A percentile compares a stretch with the other conserved stretches of the same genome.
Evolutionary conservation across 1,140 invertebrate genomes (phyloP).

Genomic region (Frieseomelitta varia): DNA sequence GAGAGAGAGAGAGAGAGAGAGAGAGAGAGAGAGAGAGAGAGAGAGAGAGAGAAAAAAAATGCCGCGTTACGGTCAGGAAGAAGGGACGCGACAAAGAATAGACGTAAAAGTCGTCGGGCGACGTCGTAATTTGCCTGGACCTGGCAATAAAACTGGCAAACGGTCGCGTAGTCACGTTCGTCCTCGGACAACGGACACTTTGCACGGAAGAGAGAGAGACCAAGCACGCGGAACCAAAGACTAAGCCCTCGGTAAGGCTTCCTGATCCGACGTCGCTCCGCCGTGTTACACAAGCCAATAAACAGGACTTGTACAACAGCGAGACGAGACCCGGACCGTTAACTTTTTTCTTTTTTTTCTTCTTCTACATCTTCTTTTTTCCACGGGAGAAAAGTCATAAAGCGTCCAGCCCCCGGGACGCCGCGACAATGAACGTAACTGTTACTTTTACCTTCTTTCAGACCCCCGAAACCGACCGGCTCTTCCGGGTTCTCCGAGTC

Average conservation of each 20-base stretch:
- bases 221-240: slow-evolving; percentile 46
- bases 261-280: slow-evolving; percentile 30
- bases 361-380: slow-evolving; percentile 2
- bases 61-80: no score
- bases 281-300: slow-evolving; percentile 39
- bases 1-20: no score
- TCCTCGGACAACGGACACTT: slow-evolving; percentile 55
- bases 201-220: slow-evolving; percentile 45
- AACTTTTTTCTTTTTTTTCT: slow-evolving; percentile 57
- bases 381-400: slow-evolving; percentile 71
- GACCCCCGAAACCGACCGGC: slow-evolving; percentile 13
- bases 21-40: no score
- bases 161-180: slow-evolving; percentile 72
- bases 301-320: slow-evolving; percentile 28
- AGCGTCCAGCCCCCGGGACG: slow-evolving; percentile 56
- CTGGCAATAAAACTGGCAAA: slow-evolving; percentile 75
- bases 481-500: slow-evolving; percentile 36
- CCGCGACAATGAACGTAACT: slow-evolving; percentile 73
- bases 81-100: slow-evolving; percentile 21
- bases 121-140: slow-evolving; percentile 66
- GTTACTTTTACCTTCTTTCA: slow-evolving; percentile 64
- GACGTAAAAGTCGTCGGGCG: slow-evolving; percentile 39
- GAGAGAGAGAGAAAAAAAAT: neutral
- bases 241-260: slow-evolving; percentile 42
- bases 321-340: slow-evolving; percentile 64